These are phyloP conservation scores for Clinocottus analis DNA, from an alignment of 2,113 vertebrate genomes.

Conservation along the genomic window DNA sequence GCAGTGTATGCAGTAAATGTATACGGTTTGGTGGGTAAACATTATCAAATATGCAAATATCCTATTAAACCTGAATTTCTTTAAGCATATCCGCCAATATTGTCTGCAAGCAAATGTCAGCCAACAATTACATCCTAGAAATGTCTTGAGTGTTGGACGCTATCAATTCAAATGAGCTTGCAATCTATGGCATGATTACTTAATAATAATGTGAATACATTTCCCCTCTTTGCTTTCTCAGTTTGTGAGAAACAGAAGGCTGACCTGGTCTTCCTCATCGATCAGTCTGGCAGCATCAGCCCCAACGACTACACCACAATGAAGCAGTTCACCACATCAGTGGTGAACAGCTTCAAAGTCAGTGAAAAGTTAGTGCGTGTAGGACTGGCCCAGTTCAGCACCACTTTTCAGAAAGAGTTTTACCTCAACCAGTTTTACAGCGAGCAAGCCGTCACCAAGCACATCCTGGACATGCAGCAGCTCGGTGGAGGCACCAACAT, in stretches of 20 bases:
- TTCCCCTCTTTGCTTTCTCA: constrained; percentile 43
- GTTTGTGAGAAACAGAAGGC: constrained; percentile 78
- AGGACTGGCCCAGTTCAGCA: constrained; percentile 84
- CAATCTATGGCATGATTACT: neutral
- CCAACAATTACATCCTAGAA: neutral
- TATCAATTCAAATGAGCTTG: neutral
- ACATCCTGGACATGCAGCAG: constrained; percentile 69
- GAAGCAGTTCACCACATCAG: constrained; percentile 77
- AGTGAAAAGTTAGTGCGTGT: constrained; percentile 67
- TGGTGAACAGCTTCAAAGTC: constrained; percentile 79
- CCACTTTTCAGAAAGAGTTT: constrained; percentile 73
- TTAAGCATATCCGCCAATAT: neutral
- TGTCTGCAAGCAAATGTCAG: neutral
- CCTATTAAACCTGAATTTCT: neutral
- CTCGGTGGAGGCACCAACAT: constrained; percentile 58
- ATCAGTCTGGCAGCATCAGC: constrained; percentile 82
- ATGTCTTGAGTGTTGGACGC: neutral
- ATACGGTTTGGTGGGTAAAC: neutral
- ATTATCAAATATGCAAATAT: neutral
- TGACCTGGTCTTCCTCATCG: constrained; percentile 85
- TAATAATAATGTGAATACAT: neutral
- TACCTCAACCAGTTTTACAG: constrained; percentile 74
- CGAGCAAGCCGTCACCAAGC: constrained; percentile 33
- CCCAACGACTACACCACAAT: constrained; percentile 64
- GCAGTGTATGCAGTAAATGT: neutral